phyloP scores from a whole-genome alignment of 2,113 vertebrate genomes.

The Chinchilla lanigera region DNA sequence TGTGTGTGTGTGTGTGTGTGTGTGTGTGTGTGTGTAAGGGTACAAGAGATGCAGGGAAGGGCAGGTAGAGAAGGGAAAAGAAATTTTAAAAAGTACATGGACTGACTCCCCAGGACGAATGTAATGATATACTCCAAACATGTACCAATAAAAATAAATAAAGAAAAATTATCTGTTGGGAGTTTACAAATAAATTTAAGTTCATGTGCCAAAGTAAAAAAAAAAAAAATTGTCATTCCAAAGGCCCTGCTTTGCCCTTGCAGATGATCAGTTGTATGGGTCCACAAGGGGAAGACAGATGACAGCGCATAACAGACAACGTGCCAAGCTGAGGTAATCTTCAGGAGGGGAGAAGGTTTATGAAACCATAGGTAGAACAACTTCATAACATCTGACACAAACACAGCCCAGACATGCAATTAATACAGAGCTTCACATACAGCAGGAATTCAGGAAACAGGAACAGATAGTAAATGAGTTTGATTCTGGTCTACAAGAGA shows the following conservation, averaged over 20 bases:
- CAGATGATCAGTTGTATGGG: neutral
- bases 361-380: neutral
- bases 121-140: neutral
- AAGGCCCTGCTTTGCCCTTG: neutral
- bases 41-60: neutral
- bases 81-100: neutral
- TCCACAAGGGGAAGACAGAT: neutral
- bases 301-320: neutral
- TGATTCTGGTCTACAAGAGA: neutral
- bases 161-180: neutral
- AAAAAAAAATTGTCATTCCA: neutral
- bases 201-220: neutral
- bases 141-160: neutral
- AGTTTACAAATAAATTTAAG: neutral
- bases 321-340: neutral
- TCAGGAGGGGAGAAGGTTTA: neutral
- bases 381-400: neutral
- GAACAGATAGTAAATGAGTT: neutral
- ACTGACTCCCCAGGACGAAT: neutral
- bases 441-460: slow-evolving; percentile 22
- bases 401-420: neutral
- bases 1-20: too few relatives aligned
- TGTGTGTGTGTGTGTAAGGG: too few relatives aligned
- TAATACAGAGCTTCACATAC: neutral
- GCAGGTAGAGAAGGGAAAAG: neutral